A percentile compares a stretch with the other conserved stretches of the same genome.
Conservation (phyloP, 2,888 invertebrate species). For the Linnaemya tessellans region DNA sequence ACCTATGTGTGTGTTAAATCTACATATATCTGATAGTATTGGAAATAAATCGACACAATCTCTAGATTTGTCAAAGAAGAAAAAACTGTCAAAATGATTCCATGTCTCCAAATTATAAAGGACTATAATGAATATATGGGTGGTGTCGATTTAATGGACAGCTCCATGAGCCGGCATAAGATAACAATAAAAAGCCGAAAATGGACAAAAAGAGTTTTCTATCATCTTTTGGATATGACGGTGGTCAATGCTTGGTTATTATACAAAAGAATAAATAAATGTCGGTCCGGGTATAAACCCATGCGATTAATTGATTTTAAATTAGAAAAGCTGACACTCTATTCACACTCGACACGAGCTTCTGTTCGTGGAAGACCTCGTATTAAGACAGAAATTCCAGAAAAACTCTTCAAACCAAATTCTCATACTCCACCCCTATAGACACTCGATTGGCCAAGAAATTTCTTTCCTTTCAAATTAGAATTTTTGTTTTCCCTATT, state of each 20-base stretch:
- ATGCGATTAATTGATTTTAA: constrained; percentile 19
- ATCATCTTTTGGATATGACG: constrained; percentile 43
- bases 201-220: constrained; percentile 51
- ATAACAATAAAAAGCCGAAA: constrained; percentile 52
- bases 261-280: constrained; percentile 31
- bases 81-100: constrained; percentile 34
- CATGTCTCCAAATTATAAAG: constrained; percentile 54
- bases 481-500: too few relatives aligned
- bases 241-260: constrained; percentile 50
- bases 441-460: too few relatives aligned
- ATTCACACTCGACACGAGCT: background rate
- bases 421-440: too few relatives aligned
- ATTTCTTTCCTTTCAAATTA: too few relatives aligned
- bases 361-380: background rate
- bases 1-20: constrained; percentile 25
- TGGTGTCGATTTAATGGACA: too few relatives aligned
- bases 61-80: background rate
- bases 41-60: constrained; percentile 37
- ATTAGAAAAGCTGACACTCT: too few relatives aligned
- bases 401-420: too few relatives aligned
- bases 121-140: too few relatives aligned
- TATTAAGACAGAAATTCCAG: too few relatives aligned
- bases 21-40: constrained; percentile 5
- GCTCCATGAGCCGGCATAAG: constrained; percentile 16
- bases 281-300: constrained; percentile 1